Evolutionary conservation across 2,888 invertebrate species (phyloP).

Genomic region (Leptinotarsa peninsularis): DNA sequence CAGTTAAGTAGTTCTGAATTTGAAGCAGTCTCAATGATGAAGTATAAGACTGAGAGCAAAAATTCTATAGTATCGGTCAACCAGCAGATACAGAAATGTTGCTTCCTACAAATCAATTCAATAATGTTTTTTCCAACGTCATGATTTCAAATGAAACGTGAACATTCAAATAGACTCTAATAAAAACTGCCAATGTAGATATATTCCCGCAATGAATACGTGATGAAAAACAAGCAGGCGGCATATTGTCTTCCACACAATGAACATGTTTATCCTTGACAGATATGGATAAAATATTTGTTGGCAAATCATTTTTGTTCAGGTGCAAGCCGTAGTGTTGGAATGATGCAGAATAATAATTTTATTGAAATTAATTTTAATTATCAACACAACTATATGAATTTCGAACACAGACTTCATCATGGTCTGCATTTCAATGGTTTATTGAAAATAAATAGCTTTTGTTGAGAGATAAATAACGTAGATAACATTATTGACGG

Average conservation of each 20-base stretch:
- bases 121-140: background rate
- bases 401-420: background rate
- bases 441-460: background rate
- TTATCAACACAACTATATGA: background rate
- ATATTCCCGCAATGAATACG: conserved; percentile 1
- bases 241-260: conserved; percentile 18
- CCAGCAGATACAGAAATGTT: too few relatives aligned
- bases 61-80: too few relatives aligned
- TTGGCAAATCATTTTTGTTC: conserved; percentile 2
- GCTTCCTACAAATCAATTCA: background rate
- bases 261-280: conserved; percentile 19
- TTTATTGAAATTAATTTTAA: background rate
- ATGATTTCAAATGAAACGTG: background rate
- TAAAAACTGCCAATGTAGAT: background rate
- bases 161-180: background rate
- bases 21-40: too few relatives aligned
- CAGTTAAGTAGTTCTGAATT: too few relatives aligned
- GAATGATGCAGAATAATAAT: background rate
- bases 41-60: too few relatives aligned
- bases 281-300: conserved; percentile 9
- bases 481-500: too few relatives aligned
- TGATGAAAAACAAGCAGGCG: conserved; percentile 17
- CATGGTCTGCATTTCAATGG: background rate
- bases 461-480: background rate
- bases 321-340: background rate